Conservation (phyloP, 2,113 vertebrate species). For the Archocentrus centrarchus region DNA sequence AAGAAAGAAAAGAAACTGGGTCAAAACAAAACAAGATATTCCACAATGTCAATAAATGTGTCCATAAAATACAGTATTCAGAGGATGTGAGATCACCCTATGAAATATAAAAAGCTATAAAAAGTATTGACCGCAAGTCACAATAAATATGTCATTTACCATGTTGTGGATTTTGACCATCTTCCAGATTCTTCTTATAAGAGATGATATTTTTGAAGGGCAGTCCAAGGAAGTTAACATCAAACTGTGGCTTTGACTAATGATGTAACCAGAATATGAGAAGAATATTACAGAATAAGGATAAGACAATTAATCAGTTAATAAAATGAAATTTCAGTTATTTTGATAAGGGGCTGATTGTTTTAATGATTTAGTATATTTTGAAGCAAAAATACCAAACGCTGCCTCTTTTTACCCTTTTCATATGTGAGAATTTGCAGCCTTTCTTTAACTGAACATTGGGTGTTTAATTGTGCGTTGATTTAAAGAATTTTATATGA, state of each 20-base stretch:
- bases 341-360: background rate
- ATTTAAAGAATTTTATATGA: background rate
- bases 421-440: background rate
- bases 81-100: conserved; percentile 54
- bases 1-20: conserved; percentile 17
- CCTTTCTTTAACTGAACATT: conserved; percentile 4
- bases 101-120: conserved; percentile 39
- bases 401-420: background rate
- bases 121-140: conserved; percentile 42
- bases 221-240: background rate
- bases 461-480: background rate
- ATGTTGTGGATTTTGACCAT: conserved; percentile 25
- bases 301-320: background rate
- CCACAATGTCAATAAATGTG: conserved; percentile 53
- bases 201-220: conserved; percentile 35
- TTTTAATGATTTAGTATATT: background rate
- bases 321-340: background rate
- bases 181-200: conserved; percentile 38
- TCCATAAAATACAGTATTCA: conserved; percentile 48
- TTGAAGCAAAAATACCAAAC: background rate
- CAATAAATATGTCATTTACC: conserved; percentile 53
- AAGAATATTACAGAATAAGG: background rate
- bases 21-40: conserved; percentile 51
- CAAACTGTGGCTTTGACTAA: background rate
- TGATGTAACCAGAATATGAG: background rate